Evolutionary conservation across 2,113 vertebrate genomes (phyloP).

Genomic region (Herpetotheres cachinnans): DNA sequence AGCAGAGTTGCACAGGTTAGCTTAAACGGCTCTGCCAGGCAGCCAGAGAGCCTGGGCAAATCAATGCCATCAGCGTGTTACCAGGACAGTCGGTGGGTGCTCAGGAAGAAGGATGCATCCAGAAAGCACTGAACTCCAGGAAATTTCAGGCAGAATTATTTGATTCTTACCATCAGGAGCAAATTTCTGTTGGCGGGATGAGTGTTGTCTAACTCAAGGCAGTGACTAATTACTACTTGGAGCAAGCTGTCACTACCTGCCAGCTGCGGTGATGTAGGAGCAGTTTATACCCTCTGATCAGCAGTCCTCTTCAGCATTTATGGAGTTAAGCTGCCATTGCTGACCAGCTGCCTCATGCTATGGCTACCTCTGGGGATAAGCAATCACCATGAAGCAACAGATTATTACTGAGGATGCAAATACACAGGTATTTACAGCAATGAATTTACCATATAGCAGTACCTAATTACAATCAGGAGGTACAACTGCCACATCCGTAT

Average conservation of each 20-base stretch:
- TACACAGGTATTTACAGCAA: background rate
- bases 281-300: background rate
- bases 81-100: background rate
- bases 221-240: background rate
- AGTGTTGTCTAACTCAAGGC: background rate
- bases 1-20: background rate
- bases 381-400: background rate
- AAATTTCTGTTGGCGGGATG: background rate
- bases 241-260: background rate
- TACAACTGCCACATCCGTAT: background rate
- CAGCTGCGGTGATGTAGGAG: accelerated
- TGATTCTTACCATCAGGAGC: background rate
- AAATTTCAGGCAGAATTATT: background rate
- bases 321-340: background rate
- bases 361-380: background rate
- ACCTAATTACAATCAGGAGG: accelerated
- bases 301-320: background rate
- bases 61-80: background rate
- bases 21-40: background rate
- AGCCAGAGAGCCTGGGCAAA: background rate
- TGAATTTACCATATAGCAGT: background rate
- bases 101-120: background rate
- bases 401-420: background rate
- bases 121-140: background rate
- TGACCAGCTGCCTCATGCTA: background rate